phyloP scores from a whole-genome alignment of 1,140 invertebrate species.

The Bombus consobrinus region DNA sequence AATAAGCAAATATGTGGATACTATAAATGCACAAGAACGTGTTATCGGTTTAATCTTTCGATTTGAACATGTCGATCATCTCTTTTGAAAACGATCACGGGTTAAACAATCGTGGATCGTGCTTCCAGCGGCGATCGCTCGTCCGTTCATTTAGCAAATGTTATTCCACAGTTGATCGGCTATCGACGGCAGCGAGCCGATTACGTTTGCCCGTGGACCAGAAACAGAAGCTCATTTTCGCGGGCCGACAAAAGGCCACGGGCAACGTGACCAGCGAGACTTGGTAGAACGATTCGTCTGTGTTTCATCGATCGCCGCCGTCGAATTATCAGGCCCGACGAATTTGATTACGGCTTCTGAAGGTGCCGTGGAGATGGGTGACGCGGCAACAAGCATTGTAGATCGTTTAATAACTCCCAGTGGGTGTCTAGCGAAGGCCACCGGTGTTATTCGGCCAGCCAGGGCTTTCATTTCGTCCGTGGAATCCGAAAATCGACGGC shows the following conservation, averaged over 20 bases:
- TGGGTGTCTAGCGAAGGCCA: constrained; percentile 70
- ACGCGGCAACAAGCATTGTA: constrained; percentile 71
- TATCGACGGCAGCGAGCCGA: constrained; percentile 2
- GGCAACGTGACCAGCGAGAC: constrained; percentile 28
- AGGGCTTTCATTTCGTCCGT: constrained; percentile 56
- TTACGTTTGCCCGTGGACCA: constrained; percentile 11
- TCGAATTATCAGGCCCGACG: constrained; percentile 64
- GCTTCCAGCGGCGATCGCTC: neutral
- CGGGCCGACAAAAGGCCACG: constrained; percentile 6
- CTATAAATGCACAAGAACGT: too few relatives aligned
- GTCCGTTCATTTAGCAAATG: constrained; percentile 35
- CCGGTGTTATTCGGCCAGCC: constrained; percentile 65
- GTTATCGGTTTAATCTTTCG: neutral
- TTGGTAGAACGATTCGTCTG: neutral
- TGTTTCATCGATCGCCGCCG: constrained; percentile 32
- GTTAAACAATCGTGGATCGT: neutral
- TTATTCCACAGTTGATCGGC: constrained; percentile 20
- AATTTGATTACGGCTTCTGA: constrained; percentile 73
- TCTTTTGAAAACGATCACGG: neutral
- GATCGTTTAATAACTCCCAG: constrained; percentile 71
- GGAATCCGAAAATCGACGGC: constrained; percentile 60
- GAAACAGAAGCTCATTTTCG: constrained; percentile 50
- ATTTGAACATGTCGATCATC: neutral
- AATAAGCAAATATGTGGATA: neutral
- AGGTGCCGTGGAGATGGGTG: constrained; percentile 69